Percentiles rank a stretch among this genome's conserved stretches.
Conservation (phyloP, 2,113 vertebrate species). For the Coracopsis vasa region DNA sequence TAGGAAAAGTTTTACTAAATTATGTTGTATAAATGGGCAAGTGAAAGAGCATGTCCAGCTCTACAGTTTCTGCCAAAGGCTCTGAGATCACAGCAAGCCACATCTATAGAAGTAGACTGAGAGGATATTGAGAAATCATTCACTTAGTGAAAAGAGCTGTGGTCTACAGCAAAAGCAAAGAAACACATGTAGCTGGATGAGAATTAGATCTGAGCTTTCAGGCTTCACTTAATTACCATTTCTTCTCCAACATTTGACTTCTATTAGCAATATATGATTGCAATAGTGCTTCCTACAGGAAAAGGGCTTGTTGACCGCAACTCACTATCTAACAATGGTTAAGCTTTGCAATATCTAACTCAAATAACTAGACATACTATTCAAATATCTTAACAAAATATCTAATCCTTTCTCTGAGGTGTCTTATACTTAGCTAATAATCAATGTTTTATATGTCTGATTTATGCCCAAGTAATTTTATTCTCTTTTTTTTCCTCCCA, state of each 20-base stretch:
- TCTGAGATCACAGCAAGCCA: not conserved
- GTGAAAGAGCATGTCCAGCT: not conserved
- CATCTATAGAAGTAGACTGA: not conserved
- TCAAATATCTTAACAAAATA: not conserved
- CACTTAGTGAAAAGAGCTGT: not conserved
- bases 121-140: not conserved
- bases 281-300: not conserved
- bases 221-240: not conserved
- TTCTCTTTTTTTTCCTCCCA: rapidly evolving
- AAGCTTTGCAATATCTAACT: not conserved
- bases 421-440: not conserved
- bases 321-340: not conserved
- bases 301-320: not conserved
- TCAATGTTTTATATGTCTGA: not conserved
- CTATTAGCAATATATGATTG: not conserved
- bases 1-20: not conserved
- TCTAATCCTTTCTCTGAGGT: not conserved
- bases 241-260: not conserved
- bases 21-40: not conserved
- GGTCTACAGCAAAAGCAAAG: not conserved
- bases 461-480: not conserved
- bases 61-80: not conserved
- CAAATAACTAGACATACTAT: not conserved
- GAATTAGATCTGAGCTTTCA: not conserved
- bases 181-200: not conserved